Conservation (phyloP, 2,113 vertebrate genomes). For the Mesitornis unicolor region DNA sequence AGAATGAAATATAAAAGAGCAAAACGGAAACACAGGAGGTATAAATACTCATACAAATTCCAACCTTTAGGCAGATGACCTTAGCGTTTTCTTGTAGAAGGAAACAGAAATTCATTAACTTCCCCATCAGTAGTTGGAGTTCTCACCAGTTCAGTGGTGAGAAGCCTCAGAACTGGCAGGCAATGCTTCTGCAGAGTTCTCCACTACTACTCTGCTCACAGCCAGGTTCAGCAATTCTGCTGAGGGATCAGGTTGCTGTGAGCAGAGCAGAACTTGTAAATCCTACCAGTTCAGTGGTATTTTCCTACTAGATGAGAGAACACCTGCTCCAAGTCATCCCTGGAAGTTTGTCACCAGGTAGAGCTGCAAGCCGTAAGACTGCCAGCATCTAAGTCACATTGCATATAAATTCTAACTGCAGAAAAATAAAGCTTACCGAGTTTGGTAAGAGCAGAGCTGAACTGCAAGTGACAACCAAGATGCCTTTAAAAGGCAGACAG, state of each 20-base stretch:
- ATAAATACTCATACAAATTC: background rate
- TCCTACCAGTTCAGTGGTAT: background rate
- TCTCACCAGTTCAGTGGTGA: background rate
- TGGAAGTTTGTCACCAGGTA: background rate
- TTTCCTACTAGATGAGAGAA: background rate
- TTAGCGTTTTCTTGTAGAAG: background rate
- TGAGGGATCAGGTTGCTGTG: background rate
- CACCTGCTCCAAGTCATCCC: background rate
- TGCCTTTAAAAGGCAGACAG: background rate
- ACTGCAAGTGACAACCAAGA: background rate
- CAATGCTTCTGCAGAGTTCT: background rate
- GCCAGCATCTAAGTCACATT: background rate
- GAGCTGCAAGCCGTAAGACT: background rate
- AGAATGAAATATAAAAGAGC: background rate
- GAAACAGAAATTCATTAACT: background rate
- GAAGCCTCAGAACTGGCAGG: background rate
- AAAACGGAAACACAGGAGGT: background rate
- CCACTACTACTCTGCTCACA: background rate
- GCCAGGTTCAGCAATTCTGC: background rate
- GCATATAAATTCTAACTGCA: background rate
- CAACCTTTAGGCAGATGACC: background rate
- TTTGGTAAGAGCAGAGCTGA: background rate
- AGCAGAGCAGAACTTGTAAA: background rate
- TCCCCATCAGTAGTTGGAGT: fast-evolving
- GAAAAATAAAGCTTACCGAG: background rate